phyloP scores from a whole-genome alignment of 1,140 invertebrate genomes.

The Lucilia sericata region DNA sequence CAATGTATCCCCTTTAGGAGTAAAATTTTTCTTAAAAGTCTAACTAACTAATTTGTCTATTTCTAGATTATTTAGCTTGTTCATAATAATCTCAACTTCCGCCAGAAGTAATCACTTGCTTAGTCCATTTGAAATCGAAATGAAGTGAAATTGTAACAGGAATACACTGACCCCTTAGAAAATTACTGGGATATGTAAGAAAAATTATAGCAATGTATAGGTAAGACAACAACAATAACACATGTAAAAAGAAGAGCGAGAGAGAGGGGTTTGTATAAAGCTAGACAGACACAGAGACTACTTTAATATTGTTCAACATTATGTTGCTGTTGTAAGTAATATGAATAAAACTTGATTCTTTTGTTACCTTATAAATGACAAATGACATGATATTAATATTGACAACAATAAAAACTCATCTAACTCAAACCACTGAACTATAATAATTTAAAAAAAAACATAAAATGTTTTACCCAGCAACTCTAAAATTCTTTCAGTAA shows the following conservation, averaged over 20 bases:
- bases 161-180: too few species aligned
- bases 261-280: background rate
- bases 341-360: background rate
- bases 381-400: constrained; percentile 29
- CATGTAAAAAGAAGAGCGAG: too few species aligned
- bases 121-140: too few species aligned
- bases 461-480: background rate
- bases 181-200: too few species aligned
- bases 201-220: too few species aligned
- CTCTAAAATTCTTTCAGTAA: background rate
- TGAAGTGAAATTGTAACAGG: too few species aligned
- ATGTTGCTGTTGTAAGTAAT: background rate
- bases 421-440: constrained; percentile 2
- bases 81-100: too few species aligned
- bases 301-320: background rate
- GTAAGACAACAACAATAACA: background rate
- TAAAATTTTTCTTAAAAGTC: too few species aligned
- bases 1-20: too few species aligned
- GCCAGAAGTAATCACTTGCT: too few species aligned
- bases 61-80: too few species aligned
- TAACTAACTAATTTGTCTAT: too few species aligned
- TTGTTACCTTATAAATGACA: constrained; percentile 24
- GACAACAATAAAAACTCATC: constrained; percentile 16
- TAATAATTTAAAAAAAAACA: background rate
- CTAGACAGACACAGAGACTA: background rate